phyloP scores from a whole-genome alignment of 23 tunicate genomes.

The Styela clava region DNA sequence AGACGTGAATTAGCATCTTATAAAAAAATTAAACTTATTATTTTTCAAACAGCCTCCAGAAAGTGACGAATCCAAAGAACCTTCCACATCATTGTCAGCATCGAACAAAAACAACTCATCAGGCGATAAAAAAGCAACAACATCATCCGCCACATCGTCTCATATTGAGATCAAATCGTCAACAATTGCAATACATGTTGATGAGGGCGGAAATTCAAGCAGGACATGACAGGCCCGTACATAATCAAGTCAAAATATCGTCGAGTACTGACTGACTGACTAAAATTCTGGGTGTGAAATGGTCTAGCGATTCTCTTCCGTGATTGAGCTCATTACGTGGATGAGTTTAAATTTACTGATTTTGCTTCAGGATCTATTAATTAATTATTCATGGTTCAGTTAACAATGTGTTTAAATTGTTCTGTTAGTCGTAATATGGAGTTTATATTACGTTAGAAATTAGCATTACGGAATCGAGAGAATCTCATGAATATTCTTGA shows the following conservation, averaged over 20 bases:
- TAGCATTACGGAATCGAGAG: too few relatives aligned
- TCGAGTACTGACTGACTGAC: not conserved
- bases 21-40: too few relatives aligned
- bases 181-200: not conserved
- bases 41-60: not conserved
- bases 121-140: not conserved
- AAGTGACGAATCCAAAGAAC: not conserved
- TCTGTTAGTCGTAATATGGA: too few relatives aligned
- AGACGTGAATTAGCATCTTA: too few relatives aligned
- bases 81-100: not conserved
- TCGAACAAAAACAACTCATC: not conserved
- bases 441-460: too few relatives aligned
- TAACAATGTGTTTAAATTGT: too few relatives aligned
- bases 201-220: not conserved
- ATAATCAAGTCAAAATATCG: too few relatives aligned
- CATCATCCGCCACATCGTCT: not conserved
- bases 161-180: not conserved
- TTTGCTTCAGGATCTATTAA: too few relatives aligned
- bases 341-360: too few relatives aligned
- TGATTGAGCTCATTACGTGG: not conserved
- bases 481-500: too few relatives aligned
- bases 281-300: not conserved
- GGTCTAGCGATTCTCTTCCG: not conserved
- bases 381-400: too few relatives aligned
- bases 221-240: not conserved